Evolutionary conservation across 2,888 invertebrate genomes (phyloP).

Genomic region (Hartigia nigra): DNA sequence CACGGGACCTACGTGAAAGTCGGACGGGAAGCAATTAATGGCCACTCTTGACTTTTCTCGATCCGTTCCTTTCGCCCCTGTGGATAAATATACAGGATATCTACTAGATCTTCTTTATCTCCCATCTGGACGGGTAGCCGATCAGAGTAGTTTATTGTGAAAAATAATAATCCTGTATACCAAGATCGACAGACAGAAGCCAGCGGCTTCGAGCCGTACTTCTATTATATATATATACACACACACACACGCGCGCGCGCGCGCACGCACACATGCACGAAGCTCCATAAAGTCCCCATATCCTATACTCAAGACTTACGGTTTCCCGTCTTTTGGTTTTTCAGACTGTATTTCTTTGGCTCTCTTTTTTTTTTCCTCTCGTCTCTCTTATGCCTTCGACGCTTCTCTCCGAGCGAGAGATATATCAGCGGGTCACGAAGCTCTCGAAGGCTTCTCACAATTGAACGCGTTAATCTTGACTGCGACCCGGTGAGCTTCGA

Average conservation of each 20-base stretch:
- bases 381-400: not conserved
- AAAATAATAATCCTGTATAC: not conserved
- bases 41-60: not conserved
- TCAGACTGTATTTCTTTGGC: slow-evolving; percentile 16
- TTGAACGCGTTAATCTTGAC: not conserved
- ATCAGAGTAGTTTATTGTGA: not conserved
- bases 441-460: not conserved
- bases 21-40: not conserved
- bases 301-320: not conserved
- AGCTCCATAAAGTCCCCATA: not conserved
- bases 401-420: not conserved
- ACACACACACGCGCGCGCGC: no score
- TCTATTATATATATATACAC: not conserved
- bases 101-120: not conserved
- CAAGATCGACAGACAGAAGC: not conserved
- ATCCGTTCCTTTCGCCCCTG: not conserved
- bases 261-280: no score
- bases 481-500: not conserved
- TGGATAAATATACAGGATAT: not conserved
- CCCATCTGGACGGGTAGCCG: not conserved
- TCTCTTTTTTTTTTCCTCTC: not conserved
- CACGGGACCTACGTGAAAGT: not conserved
- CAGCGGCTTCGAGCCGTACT: not conserved
- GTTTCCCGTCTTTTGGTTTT: not conserved
- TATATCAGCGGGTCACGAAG: not conserved